Percentiles rank a stretch among this genome's conserved stretches.
phyloP scores from a whole-genome alignment of 2,797 vertebrate species.

The Serranus cabrilla region DNA sequence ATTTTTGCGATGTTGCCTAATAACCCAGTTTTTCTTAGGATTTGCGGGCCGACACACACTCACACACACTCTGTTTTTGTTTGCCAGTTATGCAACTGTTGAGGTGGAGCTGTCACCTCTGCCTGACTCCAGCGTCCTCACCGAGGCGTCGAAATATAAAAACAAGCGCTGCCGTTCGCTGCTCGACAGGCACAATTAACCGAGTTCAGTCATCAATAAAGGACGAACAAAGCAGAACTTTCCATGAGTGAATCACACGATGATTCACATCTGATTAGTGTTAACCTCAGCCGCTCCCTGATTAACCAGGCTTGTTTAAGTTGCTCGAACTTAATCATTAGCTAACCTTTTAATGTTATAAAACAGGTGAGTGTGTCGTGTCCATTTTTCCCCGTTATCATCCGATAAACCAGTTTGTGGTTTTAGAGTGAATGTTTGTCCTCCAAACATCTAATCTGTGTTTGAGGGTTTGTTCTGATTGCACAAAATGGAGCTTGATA shows the following conservation, averaged over 20 bases:
- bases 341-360: constrained; percentile 14
- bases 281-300: constrained; percentile 39
- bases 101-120: not conserved
- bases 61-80: not conserved
- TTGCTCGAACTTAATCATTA: constrained; percentile 55
- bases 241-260: constrained; percentile 6
- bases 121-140: not conserved
- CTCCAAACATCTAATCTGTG: constrained; percentile 19
- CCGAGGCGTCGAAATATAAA: not conserved
- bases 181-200: not conserved
- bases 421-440: constrained; percentile 29
- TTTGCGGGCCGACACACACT: not conserved
- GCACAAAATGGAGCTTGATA: not conserved
- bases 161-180: not conserved
- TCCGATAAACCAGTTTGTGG: constrained; percentile 20
- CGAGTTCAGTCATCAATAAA: not conserved
- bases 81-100: constrained; percentile 5
- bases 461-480: constrained; percentile 9
- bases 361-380: constrained; percentile 11
- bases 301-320: constrained; percentile 33
- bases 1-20: constrained; percentile 37
- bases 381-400: constrained; percentile 13
- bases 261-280: constrained; percentile 34
- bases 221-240: not conserved
- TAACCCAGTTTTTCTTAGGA: constrained; percentile 16